Percentiles rank a stretch among this genome's conserved stretches.
These are phyloP conservation scores for Ibidorhyncha struthersii DNA, from an alignment of 2,113 vertebrate genomes.

Conservation along the genomic window DNA sequence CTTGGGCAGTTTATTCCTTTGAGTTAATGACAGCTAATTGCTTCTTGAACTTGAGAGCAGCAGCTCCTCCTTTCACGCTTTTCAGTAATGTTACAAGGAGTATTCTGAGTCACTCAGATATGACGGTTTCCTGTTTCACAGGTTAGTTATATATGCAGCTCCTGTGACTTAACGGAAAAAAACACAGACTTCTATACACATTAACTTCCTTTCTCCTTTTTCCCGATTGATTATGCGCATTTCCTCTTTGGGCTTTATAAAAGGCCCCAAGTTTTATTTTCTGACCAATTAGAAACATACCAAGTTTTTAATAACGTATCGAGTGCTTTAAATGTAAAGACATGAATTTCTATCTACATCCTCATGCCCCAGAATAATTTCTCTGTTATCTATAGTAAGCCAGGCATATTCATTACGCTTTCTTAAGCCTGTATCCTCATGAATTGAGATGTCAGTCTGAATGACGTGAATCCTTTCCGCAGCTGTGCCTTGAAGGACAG, in stretches of 20 bases:
- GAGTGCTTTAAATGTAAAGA: background rate
- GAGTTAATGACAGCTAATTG: slow-evolving; percentile 12
- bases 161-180: background rate
- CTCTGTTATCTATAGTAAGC: background rate
- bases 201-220: background rate
- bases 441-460: slow-evolving; percentile 14
- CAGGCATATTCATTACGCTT: background rate
- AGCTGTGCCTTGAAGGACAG: slow-evolving; percentile 11
- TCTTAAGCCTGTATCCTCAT: background rate
- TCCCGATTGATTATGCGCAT: background rate
- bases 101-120: background rate
- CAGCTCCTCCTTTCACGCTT: background rate
- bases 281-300: background rate
- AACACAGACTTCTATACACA: background rate
- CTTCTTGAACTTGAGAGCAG: background rate
- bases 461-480: background rate
- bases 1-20: background rate
- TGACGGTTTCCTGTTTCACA: background rate
- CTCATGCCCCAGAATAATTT: background rate
- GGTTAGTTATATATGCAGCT: background rate
- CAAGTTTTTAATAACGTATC: background rate
- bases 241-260: background rate
- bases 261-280: background rate
- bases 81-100: background rate
- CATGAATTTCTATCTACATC: background rate